Percentiles rank a stretch among this genome's conserved stretches.
These are phyloP conservation scores for Bradysia coprophila DNA, from an alignment of 1,140 invertebrate genomes.

Conservation along the genomic window DNA sequence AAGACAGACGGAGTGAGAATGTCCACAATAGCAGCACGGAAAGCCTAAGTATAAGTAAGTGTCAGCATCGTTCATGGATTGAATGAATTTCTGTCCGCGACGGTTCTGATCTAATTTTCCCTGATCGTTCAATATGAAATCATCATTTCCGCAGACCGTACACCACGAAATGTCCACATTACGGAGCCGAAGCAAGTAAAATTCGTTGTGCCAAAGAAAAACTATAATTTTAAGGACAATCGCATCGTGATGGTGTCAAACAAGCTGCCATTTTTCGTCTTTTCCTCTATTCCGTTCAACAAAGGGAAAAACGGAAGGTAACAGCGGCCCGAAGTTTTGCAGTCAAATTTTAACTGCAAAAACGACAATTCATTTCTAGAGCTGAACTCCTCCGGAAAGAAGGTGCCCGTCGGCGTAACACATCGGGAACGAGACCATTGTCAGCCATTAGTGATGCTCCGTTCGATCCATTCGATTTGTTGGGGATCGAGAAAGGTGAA, in stretches of 20 bases:
- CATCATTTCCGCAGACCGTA: too few species aligned
- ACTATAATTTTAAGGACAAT: conserved; percentile 36
- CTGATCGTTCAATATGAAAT: too few species aligned
- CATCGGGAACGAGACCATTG: conserved; percentile 60
- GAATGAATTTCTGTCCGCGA: too few species aligned
- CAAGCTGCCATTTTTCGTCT: conserved; percentile 62
- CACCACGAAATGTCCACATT: conserved; percentile 34
- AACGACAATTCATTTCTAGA: conserved; percentile 25
- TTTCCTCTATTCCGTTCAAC: conserved; percentile 66
- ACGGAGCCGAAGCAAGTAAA: conserved; percentile 34
- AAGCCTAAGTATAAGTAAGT: conserved; percentile 18
- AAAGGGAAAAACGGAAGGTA: background rate
- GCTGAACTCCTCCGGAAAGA: conserved; percentile 51
- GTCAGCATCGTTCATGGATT: too few species aligned
- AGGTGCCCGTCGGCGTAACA: conserved; percentile 55
- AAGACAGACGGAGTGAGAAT: background rate
- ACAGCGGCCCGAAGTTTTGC: background rate
- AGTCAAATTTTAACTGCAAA: conserved; percentile 21
- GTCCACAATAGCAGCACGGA: conserved; percentile 6
- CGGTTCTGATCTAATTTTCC: too few species aligned
- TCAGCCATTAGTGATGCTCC: conserved; percentile 66
- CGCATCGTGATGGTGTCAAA: conserved; percentile 49
- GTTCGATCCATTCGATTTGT: conserved; percentile 63
- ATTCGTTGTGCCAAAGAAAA: conserved; percentile 22
- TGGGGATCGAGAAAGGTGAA: conserved; percentile 63